Evolutionary conservation across 2,797 vertebrate species (phyloP), one percentile per base, ranked within the genome.

Genomic region (Xiphophorus birchmanni): DNA sequence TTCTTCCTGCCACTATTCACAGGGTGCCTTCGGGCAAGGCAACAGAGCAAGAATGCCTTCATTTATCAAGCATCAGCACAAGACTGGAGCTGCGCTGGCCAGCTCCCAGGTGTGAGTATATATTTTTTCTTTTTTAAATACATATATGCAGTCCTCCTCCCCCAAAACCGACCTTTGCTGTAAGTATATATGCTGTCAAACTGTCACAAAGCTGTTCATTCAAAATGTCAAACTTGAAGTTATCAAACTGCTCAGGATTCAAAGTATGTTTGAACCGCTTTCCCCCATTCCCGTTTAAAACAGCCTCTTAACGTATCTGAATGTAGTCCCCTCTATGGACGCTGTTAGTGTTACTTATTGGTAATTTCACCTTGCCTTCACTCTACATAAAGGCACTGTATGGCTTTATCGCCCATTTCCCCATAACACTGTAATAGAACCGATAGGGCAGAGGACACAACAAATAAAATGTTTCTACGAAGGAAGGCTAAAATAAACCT

Each of bases 161-260:
- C 45, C 56, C 47, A 73, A 50, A 69, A 72, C 72, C 77, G 85
- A 91, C 86, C 85, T 90, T 89, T 88, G 75, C 82, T 86, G 74
- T 86, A 88, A 84, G 85, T 87, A 83, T 82, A 87, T 80, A 85
- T 75, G 79, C 85, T 89, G 90, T 90, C 90, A 92, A 90, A 80
- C 90, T 92, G 90, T 90, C 91, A 88, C 83, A 88, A 69, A 84
- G 80, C 78, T 86, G 73, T 76, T 89, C 84, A 90, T 86, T 90
- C 86, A 88, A 93, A 94, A 91, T 87, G 90, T 87, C 89, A 89
- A 81, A 85, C 77, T 76, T 79, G 71, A 85, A 91, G 86, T 88
- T 84, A 84, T 90, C 88, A 86, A 88, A 89, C 78, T 50, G 79
- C 88, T 87, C 77, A 63, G 81, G 80, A 92, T 88, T 89, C 85